Evolutionary conservation across 2,113 vertebrate species (phyloP).

Genomic region (Dicrurus megarhynchus): DNA sequence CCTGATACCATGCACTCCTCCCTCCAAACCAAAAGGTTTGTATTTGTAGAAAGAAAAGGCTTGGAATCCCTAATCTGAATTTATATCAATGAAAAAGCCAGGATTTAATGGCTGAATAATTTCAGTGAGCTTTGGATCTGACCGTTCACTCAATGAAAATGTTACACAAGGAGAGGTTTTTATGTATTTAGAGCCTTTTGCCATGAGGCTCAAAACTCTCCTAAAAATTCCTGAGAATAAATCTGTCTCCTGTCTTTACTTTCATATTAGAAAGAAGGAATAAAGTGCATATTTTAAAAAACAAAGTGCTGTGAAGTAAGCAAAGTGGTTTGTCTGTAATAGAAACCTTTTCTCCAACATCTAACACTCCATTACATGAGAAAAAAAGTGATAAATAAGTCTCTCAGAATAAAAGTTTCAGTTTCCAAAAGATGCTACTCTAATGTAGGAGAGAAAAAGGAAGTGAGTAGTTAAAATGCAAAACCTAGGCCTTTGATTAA

Average conservation of each 20-base stretch:
- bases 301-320: not conserved
- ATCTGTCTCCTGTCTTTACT: not conserved
- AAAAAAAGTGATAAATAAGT: not conserved
- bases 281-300: not conserved
- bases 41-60: not conserved
- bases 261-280: not conserved
- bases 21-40: not conserved
- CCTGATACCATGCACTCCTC: not conserved
- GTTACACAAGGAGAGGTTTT: not conserved
- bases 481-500: not conserved
- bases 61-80: not conserved
- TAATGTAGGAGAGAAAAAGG: not conserved
- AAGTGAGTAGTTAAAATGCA: not conserved
- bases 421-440: not conserved
- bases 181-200: not conserved
- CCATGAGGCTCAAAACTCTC: not conserved
- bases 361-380: not conserved
- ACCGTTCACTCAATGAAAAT: not conserved
- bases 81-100: not conserved
- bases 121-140: not conserved
- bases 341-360: not conserved
- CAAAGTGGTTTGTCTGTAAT: not conserved
- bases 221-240: not conserved
- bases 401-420: not conserved
- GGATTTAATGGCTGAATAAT: not conserved